Evolutionary conservation across 2,888 invertebrate species (phyloP).

Genomic region (Archips crataeganus): DNA sequence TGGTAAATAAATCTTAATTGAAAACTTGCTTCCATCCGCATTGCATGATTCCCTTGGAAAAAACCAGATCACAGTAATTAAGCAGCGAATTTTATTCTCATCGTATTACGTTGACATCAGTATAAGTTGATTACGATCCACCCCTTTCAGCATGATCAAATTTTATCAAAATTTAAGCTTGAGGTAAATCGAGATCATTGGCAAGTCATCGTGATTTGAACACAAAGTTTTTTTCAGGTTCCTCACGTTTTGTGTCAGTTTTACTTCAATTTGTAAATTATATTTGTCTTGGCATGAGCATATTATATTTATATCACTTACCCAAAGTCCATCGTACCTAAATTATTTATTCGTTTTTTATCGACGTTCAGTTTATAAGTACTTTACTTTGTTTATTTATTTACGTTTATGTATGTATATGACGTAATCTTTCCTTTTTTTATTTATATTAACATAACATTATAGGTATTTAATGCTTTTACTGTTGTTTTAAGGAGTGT

Average conservation of each 20-base stretch:
- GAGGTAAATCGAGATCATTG: conserved; percentile 53
- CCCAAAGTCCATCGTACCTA: conserved; percentile 49
- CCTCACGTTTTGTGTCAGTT: conserved; percentile 62
- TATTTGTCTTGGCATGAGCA: conserved; percentile 73
- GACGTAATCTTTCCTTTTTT: conserved; percentile 25
- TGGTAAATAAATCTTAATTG: conserved; percentile 23
- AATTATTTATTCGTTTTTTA: conserved; percentile 47
- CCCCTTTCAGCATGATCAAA: conserved; percentile 38
- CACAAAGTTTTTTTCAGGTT: conserved; percentile 55
- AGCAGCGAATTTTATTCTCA: conserved; percentile 34
- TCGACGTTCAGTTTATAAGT: conserved; percentile 30
- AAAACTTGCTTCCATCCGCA: conserved; percentile 51
- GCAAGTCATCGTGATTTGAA: conserved; percentile 61
- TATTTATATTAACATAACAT: conserved; percentile 24
- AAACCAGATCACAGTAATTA: conserved; percentile 44
- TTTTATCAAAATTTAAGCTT: conserved; percentile 40
- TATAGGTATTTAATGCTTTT: conserved; percentile 30
- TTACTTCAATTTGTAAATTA: conserved; percentile 49
- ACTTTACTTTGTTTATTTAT: conserved; percentile 49
- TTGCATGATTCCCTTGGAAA: conserved; percentile 59
- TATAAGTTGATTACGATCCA: conserved; percentile 36
- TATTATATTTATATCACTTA: conserved; percentile 55
- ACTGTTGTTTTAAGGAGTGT: conserved; percentile 30
- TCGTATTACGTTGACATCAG: conserved; percentile 37
- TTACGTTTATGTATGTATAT: conserved; percentile 50